A percentile compares a stretch with the other conserved stretches of the same genome.
These are phyloP conservation scores for Xenotilapia flavipinnis DNA, from an alignment of 2,113 vertebrate genomes.

Conservation along the genomic window DNA sequence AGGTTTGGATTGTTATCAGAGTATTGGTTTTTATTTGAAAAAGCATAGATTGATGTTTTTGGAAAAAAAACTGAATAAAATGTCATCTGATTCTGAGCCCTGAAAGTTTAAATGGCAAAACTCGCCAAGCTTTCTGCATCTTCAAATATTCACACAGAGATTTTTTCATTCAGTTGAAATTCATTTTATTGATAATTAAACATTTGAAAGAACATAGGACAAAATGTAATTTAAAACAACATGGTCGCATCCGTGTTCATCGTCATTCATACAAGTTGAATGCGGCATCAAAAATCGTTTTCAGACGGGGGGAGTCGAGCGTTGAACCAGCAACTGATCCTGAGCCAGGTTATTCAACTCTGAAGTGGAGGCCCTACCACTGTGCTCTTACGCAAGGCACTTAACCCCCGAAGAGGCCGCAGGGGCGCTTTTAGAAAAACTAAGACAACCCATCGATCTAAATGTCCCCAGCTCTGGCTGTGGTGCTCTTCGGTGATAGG, in stretches of 20 bases:
- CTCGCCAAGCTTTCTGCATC: not conserved
- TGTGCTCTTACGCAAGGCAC: conserved; percentile 68
- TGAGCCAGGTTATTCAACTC: conserved; percentile 53
- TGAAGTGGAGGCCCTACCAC: conserved; percentile 51
- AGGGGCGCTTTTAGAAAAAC: conserved; percentile 39
- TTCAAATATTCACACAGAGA: conserved; percentile 35
- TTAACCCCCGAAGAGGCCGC: conserved; percentile 56
- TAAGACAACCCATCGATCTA: conserved; percentile 15
- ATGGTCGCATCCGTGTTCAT: conserved; percentile 43
- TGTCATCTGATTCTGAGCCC: conserved; percentile 48
- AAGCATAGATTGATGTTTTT: conserved; percentile 63
- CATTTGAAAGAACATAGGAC: conserved; percentile 61
- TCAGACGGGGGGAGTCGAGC: conserved; percentile 4
- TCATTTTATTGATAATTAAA: conserved; percentile 69
- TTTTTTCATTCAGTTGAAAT: conserved; percentile 27
- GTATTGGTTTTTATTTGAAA: conserved; percentile 52
- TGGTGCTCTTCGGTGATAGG: conserved; percentile 1
- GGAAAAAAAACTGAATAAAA: conserved; percentile 64
- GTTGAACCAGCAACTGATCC: conserved; percentile 66
- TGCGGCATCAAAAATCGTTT: conserved; percentile 55
- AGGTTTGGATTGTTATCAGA: conserved; percentile 53
- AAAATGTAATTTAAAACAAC: conserved; percentile 68
- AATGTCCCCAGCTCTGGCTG: conserved; percentile 30
- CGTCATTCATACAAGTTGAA: conserved; percentile 61
- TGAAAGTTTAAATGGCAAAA: not conserved